Evolutionary conservation across 2,797 vertebrate genomes (phyloP).

Genomic region (Tapera naevia): DNA sequence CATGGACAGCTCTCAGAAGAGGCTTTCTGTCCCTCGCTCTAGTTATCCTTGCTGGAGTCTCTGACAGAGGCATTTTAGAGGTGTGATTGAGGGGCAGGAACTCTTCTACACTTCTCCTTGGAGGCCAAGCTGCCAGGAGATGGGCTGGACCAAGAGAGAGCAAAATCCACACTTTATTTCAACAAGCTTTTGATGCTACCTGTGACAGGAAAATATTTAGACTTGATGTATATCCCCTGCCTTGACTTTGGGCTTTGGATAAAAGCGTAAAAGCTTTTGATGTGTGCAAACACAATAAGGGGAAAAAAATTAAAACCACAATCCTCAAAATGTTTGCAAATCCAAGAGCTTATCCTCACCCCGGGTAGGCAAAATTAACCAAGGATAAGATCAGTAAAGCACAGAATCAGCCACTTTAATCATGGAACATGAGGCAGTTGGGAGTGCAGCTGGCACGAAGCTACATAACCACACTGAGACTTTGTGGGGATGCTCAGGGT

Average conservation of each 20-base stretch:
- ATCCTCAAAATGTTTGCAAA: constrained; percentile 45
- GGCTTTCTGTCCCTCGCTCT: background rate
- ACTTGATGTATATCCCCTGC: background rate
- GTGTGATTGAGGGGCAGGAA: background rate
- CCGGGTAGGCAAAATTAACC: background rate
- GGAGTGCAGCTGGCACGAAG: background rate
- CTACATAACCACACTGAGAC: background rate
- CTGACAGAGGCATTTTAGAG: background rate
- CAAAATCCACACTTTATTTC: background rate
- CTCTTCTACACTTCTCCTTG: background rate
- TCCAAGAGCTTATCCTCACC: constrained; percentile 37
- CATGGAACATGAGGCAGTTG: background rate
- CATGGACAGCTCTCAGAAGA: background rate
- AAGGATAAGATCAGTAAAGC: constrained; percentile 3
- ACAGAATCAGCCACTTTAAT: background rate
- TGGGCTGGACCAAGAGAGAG: background rate
- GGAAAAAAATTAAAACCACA: background rate
- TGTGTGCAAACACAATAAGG: background rate
- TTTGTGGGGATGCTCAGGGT: background rate
- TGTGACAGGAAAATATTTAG: background rate
- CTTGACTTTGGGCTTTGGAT: constrained; percentile 12
- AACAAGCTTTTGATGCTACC: background rate
- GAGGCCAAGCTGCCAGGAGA: background rate
- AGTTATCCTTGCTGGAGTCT: background rate
- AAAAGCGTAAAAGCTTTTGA: background rate